Evolutionary conservation across 1,140 invertebrate species (phyloP), one percentile per base, ranked within the genome.

Genomic region (Sycobia sp.): DNA sequence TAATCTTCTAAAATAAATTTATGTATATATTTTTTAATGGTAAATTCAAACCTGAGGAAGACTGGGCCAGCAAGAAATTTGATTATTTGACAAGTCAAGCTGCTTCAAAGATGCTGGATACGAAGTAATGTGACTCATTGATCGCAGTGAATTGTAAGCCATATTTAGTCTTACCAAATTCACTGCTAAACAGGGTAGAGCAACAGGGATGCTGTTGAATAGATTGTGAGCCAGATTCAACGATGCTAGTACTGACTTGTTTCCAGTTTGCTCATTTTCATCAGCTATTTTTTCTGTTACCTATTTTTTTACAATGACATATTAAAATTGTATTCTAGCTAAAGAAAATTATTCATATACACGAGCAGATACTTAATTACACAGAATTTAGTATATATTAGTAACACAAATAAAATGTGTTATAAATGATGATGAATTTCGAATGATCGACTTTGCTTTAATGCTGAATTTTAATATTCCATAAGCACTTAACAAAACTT

Each of bases 141-240:
- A 90, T 43, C 88, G 65, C n/a, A 91, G 76, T 9, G 85, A 88
- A 82, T 99, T 99, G 73, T 94, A 92, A 13, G 94, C 89, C 83
- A 99, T 87, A 75, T 96, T 96, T 0, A 99, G 83, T 32, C 94
- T 84, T 0, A 92, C 90, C 16, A 99, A 82, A 66, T 89, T 89
- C 0, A 93, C 89, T 7, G 93, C 95, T 27, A 94, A 81, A 75
- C 97, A 99, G 1, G 95, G 89, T 16, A 99, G 76, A n/a, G 90
- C 90, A 3, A 87, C 84, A 0, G 97, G 97, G 38, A 98, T 88
- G 56, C 86, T 87, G 18, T 88, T 89, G 74, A 98, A 96, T 57
- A 91, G 85, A 83, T 98, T 98, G 78, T 96, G 93, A 0, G 94
- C 90, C 23, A 98, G 82, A 79, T 97, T 97, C 1, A 98, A 81